Base-by-base conservation (phyloP, 2,113 vertebrate genomes). In the Hyaena hyaena region DNA sequence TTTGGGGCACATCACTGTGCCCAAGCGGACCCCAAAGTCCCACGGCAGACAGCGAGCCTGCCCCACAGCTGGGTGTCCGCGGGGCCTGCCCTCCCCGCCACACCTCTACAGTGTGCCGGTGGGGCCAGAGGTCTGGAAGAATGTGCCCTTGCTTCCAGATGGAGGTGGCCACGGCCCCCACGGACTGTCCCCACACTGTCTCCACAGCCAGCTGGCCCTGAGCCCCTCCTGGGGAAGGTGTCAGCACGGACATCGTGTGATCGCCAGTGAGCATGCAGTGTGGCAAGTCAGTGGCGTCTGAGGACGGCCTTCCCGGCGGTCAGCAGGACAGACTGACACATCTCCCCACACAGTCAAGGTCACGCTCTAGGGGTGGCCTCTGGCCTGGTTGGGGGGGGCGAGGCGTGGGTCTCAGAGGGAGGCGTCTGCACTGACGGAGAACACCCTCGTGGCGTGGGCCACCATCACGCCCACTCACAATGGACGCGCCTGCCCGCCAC, bases 401-500 rank as follows among this genome's bases (percentile, higher is more conserved):
- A 48, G 79, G 10, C 0, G 0, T 55, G 23, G 3, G 11, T 12
- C n/a, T 69, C 35, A 61, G 39, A 66, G 55, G 31, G 26, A 63
- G 31, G n/a, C 24, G 1, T 33, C 12, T 19, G 68, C 15, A 53
- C 31, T 35, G 43, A 16, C 0, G 0, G 58, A 68, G 83, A 55
- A 23, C 5, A 11, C 35, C 5, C 28, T 24, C n/a, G 0, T 0
- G 5, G 24, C 2, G 0, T 12, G n/a, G 28, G 35, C n/a, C 48
- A 1, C 7, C 11, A 15, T 11, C 96, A 43, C 5, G 12, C 53
- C 77, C 8, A 5, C 63, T 10, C 4, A 26, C 7, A 4, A 10
- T 8, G 6, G 43, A 61, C 9, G 1, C n/a, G 23, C n/a, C 10
- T 11, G 5, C 12, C 2, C 0, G 1, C 0, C 5, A 8, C 28